phyloP scores from a whole-genome alignment of 2,797 vertebrate genomes.

The Scyliorhinus canicula region DNA sequence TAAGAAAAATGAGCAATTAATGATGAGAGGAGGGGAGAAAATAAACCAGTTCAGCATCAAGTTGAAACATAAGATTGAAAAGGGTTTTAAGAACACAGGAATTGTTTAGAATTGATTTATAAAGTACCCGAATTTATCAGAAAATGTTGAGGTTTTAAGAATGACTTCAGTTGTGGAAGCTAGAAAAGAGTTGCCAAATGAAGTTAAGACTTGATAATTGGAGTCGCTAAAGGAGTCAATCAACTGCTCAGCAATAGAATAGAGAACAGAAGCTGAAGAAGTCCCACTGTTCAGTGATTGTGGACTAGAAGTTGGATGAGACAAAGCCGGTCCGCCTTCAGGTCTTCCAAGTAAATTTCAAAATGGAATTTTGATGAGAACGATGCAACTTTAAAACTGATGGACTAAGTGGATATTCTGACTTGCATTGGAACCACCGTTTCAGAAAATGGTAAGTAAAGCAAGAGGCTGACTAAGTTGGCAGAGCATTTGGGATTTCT shows the following conservation, averaged over 20 bases:
- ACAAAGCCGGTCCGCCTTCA: not conserved
- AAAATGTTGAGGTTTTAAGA: not conserved
- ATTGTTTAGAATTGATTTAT: not conserved
- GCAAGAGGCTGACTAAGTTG: not conserved
- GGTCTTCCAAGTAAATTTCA: not conserved
- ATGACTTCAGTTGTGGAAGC: not conserved
- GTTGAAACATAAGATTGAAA: not conserved
- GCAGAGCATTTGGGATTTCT: not conserved
- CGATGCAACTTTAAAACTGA: not conserved
- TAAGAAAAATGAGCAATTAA: not conserved
- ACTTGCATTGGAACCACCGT: not conserved
- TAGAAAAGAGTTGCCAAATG: not conserved
- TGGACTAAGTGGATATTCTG: not conserved
- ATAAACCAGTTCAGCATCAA: not conserved
- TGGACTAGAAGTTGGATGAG: conserved; percentile 6
- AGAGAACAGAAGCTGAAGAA: conserved; percentile 11
- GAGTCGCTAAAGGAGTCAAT: not conserved
- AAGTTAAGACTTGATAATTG: not conserved
- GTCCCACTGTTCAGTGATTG: not conserved
- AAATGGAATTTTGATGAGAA: not conserved
- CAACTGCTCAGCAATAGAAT: not conserved
- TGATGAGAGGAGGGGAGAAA: not conserved
- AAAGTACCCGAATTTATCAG: not conserved
- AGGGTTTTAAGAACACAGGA: not conserved
- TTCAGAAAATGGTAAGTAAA: conserved; percentile 35